Evolutionary conservation across 2,113 vertebrate species (phyloP).

Genomic region (Holacanthus passer): DNA sequence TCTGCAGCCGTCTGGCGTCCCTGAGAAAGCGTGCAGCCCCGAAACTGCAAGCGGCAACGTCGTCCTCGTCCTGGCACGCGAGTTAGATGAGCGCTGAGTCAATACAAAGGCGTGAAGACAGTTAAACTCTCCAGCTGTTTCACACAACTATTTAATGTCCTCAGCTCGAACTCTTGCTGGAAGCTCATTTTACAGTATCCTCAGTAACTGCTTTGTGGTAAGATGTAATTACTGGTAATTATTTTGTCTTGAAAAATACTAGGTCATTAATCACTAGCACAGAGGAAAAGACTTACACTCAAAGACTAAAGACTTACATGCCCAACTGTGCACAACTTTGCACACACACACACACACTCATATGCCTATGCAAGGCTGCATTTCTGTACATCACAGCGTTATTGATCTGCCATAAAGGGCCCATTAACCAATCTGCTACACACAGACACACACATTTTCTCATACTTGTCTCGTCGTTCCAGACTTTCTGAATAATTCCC

Average conservation of each 20-base stretch:
- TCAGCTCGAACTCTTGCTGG: neutral
- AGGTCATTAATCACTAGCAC: slow-evolving; percentile 4
- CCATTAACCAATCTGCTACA: slow-evolving; percentile 44
- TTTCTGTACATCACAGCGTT: slow-evolving; percentile 51
- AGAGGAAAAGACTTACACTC: slow-evolving; percentile 16
- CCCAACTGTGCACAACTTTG: neutral
- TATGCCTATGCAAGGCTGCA: slow-evolving; percentile 7
- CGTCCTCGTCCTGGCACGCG: slow-evolving; percentile 11
- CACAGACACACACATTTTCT: slow-evolving; percentile 33
- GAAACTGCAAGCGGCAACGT: slow-evolving; percentile 12
- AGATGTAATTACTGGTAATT: slow-evolving; percentile 49
- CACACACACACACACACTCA: neutral
- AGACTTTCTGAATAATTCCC: slow-evolving; percentile 41
- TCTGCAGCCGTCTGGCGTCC: slow-evolving; percentile 13
- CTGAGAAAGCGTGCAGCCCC: neutral
- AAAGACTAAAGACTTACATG: too few relatives aligned
- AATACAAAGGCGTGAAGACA: slow-evolving; percentile 12
- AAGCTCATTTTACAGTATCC: neutral
- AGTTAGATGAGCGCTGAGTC: slow-evolving; percentile 10
- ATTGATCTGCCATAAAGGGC: slow-evolving; percentile 58
- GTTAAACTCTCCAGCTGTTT: slow-evolving; percentile 26
- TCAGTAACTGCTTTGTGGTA: neutral
- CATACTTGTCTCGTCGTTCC: slow-evolving; percentile 37
- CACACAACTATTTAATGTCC: slow-evolving; percentile 12
- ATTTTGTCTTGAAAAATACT: slow-evolving; percentile 34